A percentile compares a stretch with the other conserved stretches of the same genome.
These are phyloP conservation scores for Phalacrocorax aristotelis DNA, from an alignment of 2,113 vertebrate genomes.

Conservation along the genomic window DNA sequence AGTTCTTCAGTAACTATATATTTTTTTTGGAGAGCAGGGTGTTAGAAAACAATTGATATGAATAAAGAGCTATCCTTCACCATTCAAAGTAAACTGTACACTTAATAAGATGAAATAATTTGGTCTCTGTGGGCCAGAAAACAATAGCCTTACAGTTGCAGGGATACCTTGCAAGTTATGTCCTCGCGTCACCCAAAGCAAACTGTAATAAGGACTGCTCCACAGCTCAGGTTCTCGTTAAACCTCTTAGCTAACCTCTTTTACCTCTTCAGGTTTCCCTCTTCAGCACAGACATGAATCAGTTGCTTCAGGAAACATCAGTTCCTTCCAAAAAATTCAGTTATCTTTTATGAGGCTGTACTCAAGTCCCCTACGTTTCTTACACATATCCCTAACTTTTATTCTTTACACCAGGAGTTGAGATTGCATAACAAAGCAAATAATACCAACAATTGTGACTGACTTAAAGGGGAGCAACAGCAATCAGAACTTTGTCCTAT, in stretches of 20 bases:
- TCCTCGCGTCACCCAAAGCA: not conserved
- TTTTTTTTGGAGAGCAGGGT: conserved; percentile 44
- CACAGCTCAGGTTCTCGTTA: not conserved
- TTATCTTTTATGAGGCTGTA: not conserved
- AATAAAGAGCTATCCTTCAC: conserved; percentile 18
- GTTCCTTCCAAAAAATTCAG: not conserved
- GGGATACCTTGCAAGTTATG: conserved; percentile 7
- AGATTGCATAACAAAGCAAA: not conserved
- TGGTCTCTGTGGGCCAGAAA: not conserved
- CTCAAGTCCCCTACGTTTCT: not conserved
- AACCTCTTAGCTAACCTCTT: conserved; percentile 23
- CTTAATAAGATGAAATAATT: not conserved
- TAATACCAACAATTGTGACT: not conserved
- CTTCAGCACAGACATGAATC: not conserved
- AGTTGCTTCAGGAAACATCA: not conserved
- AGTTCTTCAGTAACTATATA: not conserved
- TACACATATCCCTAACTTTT: not conserved
- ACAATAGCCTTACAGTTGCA: conserved; percentile 44
- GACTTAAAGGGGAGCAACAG: not conserved
- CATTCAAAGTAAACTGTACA: not conserved
- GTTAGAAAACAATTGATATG: conserved; percentile 26
- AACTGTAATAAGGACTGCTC: not conserved
- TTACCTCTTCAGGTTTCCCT: not conserved
- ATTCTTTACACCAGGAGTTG: not conserved
- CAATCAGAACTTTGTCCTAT: not conserved